Evolutionary conservation across 2,797 vertebrate species (phyloP), one percentile per base, ranked within the genome.

Genomic region (Octomys mimax): DNA sequence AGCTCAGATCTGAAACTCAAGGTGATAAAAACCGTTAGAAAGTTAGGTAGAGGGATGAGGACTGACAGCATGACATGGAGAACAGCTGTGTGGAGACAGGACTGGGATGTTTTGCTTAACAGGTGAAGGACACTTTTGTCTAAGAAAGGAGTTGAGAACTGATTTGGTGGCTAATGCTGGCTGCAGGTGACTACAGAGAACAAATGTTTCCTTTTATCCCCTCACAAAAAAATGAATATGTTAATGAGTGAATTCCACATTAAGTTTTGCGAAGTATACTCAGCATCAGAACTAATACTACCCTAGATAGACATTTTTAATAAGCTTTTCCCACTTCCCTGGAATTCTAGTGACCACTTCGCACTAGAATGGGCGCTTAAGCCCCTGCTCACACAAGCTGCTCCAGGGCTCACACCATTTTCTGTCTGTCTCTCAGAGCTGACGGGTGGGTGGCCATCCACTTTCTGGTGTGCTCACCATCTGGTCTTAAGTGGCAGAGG

Each of bases 61-160:
- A 21, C 22, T 80, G 71, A 31, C 78, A 89, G 26, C 71, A 52
- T 31, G 79, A 52, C 13, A 12, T 52, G 71, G 24, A 31, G 26
- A 52, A 6, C 19, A 22, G 9, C 1, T 49, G 6, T 86, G 5
- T 84, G 14, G 46, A 91, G 80, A 89, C 9, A 9, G 6, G 46
- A 12, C 57, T 79, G 22, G 54, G 52, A 24, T 49, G 52, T 66
- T 94, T 49, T 9, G 33, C 68, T 64, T 49, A 87, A 87, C 75
- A 54, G 6, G 24, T 80, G 31, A 85, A 64, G 54, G 77, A 24
- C 39, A 49, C 39, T 57, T 85, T 91, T 95, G n/a, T 89, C 39
- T 73, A 26, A 85, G 89, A 77, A 93, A 92, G 57, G 21, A 81
- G 66, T 36, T 42, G 46, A 42, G 33, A 81, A 59, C 75, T 91